These are phyloP conservation scores for Zophobas atratus DNA, from an alignment of 1,140 invertebrate genomes.

Conservation along the genomic window DNA sequence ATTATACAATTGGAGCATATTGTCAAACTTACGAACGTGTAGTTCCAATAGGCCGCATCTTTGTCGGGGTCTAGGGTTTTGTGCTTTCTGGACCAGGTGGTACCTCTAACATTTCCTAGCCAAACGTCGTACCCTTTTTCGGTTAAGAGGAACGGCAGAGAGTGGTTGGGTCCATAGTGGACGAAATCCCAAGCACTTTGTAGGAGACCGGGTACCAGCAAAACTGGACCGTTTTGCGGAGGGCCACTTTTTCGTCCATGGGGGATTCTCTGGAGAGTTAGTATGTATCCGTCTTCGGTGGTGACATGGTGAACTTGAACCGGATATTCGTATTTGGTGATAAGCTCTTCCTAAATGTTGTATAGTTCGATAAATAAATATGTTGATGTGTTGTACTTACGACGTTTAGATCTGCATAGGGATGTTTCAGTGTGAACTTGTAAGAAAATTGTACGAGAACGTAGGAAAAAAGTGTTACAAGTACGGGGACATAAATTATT, in stretches of 20 bases:
- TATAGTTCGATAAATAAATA: background rate
- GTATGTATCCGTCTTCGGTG: conserved; percentile 36
- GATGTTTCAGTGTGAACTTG: background rate
- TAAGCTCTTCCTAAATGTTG: conserved; percentile 8
- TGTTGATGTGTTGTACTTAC: conserved; percentile 11
- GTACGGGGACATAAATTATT: background rate
- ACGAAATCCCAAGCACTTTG: conserved; percentile 74
- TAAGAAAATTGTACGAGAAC: background rate
- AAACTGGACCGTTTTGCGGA: conserved; percentile 62
- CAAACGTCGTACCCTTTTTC: conserved; percentile 77
- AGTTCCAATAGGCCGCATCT: conserved; percentile 45
- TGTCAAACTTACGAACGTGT: conserved; percentile 8
- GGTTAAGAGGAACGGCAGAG: conserved; percentile 67
- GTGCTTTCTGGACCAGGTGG: conserved; percentile 45
- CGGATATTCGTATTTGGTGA: conserved; percentile 13
- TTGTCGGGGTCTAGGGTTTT: conserved; percentile 40
- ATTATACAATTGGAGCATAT: too few relatives aligned
- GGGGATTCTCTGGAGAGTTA: conserved; percentile 34
- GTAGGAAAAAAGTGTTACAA: too few relatives aligned
- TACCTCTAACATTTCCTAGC: conserved; percentile 74
- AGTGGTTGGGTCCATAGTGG: conserved; percentile 70
- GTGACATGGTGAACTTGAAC: conserved; percentile 17
- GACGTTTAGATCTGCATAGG: conserved; percentile 15
- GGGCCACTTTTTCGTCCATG: background rate
- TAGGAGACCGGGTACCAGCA: conserved; percentile 78